A percentile compares a stretch with the other conserved stretches of the same genome.
phyloP scores from a whole-genome alignment of 2,797 vertebrate genomes.

The Gobio occitaniae region DNA sequence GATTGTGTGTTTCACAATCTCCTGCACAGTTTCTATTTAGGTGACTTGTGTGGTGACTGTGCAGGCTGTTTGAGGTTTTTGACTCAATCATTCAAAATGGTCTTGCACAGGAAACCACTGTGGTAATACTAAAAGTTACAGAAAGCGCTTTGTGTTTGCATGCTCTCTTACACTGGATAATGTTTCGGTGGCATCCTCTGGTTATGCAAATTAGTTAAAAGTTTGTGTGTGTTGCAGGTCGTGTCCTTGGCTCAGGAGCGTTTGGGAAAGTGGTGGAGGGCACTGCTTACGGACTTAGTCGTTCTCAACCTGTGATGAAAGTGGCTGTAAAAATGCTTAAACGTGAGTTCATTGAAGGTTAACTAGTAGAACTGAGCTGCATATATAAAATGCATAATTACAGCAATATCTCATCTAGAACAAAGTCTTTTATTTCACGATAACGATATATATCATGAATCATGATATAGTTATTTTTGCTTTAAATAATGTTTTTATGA shows the following conservation, averaged over 20 bases:
- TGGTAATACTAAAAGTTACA: slow-evolving; percentile 15
- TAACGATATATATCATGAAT: no score
- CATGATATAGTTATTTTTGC: no score
- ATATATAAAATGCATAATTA: background rate
- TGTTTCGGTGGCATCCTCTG: slow-evolving; percentile 32
- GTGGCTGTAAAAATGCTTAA: slow-evolving; percentile 99
- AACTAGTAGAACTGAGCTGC: background rate
- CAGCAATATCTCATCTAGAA: no score
- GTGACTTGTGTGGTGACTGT: slow-evolving; percentile 36
- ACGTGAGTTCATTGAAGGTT: slow-evolving; percentile 84
- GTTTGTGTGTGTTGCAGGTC: slow-evolving; percentile 78
- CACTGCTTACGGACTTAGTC: slow-evolving; percentile 94
- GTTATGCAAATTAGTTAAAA: slow-evolving; percentile 26
- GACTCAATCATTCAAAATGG: slow-evolving; percentile 23
- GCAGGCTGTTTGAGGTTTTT: slow-evolving; percentile 22
- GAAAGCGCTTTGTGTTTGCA: slow-evolving; percentile 13
- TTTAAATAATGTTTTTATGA: no score
- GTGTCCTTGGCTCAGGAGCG: slow-evolving; percentile 94
- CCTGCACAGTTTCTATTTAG: slow-evolving; percentile 5
- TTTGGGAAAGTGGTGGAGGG: slow-evolving; percentile 99
- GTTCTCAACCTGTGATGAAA: slow-evolving; percentile 97
- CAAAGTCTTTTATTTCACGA: no score
- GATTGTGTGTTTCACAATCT: slow-evolving; percentile 24
- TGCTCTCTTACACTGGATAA: slow-evolving; percentile 25
- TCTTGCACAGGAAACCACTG: slow-evolving; percentile 22